Evolutionary conservation across 2,888 invertebrate genomes (phyloP).

Genomic region (Clitarchus hookeri): DNA sequence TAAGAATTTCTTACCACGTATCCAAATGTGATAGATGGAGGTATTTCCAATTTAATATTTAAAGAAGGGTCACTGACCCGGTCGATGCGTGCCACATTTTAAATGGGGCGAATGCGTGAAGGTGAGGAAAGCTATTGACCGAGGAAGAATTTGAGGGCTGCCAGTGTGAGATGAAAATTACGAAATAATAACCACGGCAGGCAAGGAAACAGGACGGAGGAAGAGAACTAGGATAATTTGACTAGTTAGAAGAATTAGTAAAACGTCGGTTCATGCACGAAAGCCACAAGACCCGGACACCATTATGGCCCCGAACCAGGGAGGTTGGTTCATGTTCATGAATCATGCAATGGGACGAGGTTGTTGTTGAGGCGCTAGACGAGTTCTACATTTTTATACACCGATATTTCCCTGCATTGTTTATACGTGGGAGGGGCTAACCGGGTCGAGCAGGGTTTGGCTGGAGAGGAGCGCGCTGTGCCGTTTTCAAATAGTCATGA

Average conservation of each 20-base stretch:
- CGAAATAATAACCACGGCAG: conserved; percentile 5
- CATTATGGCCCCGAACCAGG: background rate
- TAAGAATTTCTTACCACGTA: background rate
- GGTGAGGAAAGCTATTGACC: background rate
- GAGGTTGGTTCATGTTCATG: conserved; percentile 1
- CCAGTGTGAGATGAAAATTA: conserved; percentile 1
- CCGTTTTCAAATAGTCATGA: too few species aligned
- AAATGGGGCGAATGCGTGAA: background rate
- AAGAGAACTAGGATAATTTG: conserved; percentile 14
- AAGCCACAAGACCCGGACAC: background rate
- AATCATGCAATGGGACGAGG: conserved; percentile 7
- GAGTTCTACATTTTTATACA: background rate
- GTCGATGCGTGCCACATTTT: background rate
- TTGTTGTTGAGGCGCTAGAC: background rate
- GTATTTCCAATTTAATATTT: conserved; percentile 10
- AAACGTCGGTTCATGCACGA: conserved; percentile 10
- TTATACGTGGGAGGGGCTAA: background rate
- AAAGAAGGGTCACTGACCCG: background rate
- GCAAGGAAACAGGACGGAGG: background rate
- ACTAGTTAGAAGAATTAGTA: conserved; percentile 2
- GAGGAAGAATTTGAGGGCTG: conserved; percentile 10
- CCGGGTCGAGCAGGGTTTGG: background rate
- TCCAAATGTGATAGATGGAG: background rate
- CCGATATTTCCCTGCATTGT: conserved; percentile 14
- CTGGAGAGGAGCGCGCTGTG: too few species aligned